These are phyloP conservation scores for Motacilla tschutschensis DNA, from an alignment of 2,113 vertebrate species.

Conservation along the genomic window DNA sequence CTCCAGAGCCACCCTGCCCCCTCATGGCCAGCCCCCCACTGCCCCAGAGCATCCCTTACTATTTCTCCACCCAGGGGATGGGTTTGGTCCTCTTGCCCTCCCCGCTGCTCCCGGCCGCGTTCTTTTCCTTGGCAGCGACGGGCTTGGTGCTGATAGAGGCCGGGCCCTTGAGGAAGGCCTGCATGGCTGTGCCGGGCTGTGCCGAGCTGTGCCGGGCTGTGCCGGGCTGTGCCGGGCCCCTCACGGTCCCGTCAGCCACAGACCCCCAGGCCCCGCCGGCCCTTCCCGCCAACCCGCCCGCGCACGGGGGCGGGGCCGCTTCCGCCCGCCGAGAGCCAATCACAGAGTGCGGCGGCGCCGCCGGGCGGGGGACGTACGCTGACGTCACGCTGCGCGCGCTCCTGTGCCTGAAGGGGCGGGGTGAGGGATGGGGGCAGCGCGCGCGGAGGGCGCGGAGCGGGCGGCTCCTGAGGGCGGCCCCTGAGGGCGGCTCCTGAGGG, in stretches of 20 bases:
- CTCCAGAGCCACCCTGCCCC: background rate
- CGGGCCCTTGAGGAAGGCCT: constrained; percentile 90
- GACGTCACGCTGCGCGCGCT: background rate
- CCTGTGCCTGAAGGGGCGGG: fast-evolving
- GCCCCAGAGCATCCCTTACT: constrained; percentile 75
- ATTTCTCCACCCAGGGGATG: constrained; percentile 96
- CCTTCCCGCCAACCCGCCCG: constrained; percentile 12
- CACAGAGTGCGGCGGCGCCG: fast-evolving
- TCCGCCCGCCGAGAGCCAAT: background rate
- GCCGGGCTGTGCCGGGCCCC: background rate
- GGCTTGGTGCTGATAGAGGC: constrained; percentile 72
- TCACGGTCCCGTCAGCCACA: too few relatives aligned
- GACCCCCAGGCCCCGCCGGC: fast-evolving
- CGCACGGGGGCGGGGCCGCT: background rate
- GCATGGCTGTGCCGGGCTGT: constrained; percentile 68
- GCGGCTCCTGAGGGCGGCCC: fast-evolving
- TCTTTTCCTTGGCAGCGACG: constrained; percentile 76
- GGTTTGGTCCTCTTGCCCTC: constrained; percentile 82
- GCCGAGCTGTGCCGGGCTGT: fast-evolving
- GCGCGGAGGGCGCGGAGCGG: fast-evolving
- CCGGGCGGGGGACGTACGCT: fast-evolving
- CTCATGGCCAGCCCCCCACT: fast-evolving
- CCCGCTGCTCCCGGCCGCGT: constrained; percentile 72
- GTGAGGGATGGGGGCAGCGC: fast-evolving
- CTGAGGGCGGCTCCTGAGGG: background rate